Evolutionary conservation across 1,140 invertebrate genomes (phyloP).

Genomic region (Papilio helenus): DNA sequence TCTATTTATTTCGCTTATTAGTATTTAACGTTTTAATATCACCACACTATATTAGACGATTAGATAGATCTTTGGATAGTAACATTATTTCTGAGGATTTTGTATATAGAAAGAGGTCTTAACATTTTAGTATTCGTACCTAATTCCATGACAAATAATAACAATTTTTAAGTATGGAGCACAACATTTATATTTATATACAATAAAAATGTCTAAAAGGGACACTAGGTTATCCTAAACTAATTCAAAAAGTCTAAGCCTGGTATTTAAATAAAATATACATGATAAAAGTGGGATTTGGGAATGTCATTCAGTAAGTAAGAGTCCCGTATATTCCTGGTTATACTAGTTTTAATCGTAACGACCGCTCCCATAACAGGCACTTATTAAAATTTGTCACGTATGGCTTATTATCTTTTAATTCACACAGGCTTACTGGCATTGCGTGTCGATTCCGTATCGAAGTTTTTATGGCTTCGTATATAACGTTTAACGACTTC

Average conservation of each 20-base stretch:
- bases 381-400: conserved; percentile 35
- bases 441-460: conserved; percentile 22
- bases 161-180: too few relatives aligned
- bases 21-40: too few relatives aligned
- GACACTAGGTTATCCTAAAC: not conserved
- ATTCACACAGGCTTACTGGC: conserved; percentile 29
- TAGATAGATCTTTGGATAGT: too few relatives aligned
- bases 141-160: too few relatives aligned
- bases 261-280: not conserved
- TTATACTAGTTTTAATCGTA: conserved; percentile 6
- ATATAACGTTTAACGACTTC: conserved; percentile 26
- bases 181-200: too few relatives aligned
- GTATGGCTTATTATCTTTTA: conserved; percentile 35
- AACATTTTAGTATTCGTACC: too few relatives aligned
- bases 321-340: not conserved
- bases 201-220: not conserved
- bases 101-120: too few relatives aligned
- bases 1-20: too few relatives aligned
- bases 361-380: conserved; percentile 25
- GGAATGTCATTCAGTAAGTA: not conserved
- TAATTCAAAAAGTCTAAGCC: not conserved
- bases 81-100: too few relatives aligned
- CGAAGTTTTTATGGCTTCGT: conserved; percentile 17
- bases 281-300: not conserved
- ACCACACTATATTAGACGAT: too few relatives aligned